A percentile compares a stretch with the other conserved stretches of the same genome.
phyloP scores from a whole-genome alignment of 1,140 invertebrate genomes.

The Acromyrmex heyeri region DNA sequence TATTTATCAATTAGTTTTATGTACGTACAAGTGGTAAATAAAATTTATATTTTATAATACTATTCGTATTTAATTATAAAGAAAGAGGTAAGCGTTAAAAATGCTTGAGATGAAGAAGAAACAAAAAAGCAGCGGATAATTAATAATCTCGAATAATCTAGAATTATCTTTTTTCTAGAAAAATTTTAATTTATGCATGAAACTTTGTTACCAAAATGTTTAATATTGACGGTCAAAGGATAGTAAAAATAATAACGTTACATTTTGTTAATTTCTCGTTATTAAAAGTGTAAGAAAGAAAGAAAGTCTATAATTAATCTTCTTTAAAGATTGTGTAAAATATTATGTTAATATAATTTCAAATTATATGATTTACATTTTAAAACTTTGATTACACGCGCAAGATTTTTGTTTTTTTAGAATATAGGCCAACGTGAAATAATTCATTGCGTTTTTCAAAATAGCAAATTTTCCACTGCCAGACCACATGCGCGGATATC shows the following conservation, averaged over 20 bases:
- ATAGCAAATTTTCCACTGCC: background rate
- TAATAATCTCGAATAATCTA: conserved; percentile 2
- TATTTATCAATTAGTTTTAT: background rate
- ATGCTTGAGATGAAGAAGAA: background rate
- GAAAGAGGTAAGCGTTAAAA: background rate
- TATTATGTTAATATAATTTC: conserved; percentile 3
- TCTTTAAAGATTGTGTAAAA: background rate
- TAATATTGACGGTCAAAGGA: background rate
- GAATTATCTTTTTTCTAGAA: background rate
- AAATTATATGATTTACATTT: background rate
- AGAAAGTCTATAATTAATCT: background rate
- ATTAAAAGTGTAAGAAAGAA: background rate
- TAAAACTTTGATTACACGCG: background rate
- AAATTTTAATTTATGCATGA: background rate
- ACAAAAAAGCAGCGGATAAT: background rate
- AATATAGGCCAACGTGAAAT: conserved; percentile 45
- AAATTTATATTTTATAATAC: background rate
- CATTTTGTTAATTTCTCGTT: background rate
- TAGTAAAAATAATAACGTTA: background rate
- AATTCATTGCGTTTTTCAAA: conserved; percentile 45
- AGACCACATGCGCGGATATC: background rate
- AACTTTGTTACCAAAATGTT: background rate
- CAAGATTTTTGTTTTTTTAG: background rate
- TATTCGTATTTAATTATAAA: background rate
- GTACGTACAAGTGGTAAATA: background rate